Evolutionary conservation across 2,113 vertebrate species (phyloP).

Genomic region (Myodes glareolus): DNA sequence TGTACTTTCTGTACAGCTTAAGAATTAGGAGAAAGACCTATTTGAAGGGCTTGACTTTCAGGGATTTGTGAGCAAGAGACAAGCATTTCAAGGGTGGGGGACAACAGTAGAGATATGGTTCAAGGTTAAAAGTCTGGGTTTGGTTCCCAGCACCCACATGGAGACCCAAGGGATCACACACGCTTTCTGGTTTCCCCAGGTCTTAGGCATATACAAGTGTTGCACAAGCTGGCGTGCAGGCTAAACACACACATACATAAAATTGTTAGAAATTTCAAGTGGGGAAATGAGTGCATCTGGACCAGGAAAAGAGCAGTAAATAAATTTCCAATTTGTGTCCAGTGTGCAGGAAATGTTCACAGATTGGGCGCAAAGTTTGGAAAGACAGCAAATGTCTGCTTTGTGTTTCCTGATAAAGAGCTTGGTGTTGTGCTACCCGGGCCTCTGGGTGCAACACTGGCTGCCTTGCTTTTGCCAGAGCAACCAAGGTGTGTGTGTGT

Average conservation of each 20-base stretch:
- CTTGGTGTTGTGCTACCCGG: not conserved
- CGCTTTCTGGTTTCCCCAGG: not conserved
- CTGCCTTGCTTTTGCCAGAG: not conserved
- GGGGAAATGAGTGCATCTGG: not conserved
- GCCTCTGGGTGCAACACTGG: not conserved
- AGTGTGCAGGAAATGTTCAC: not conserved
- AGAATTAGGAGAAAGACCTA: not conserved
- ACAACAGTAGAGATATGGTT: not conserved
- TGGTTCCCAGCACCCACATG: not conserved
- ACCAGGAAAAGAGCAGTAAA: not conserved
- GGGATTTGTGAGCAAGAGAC: conserved; percentile 5
- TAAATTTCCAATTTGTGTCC: not conserved
- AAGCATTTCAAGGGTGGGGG: not conserved
- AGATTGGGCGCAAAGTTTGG: not conserved
- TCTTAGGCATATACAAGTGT: not conserved
- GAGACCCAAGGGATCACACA: not conserved
- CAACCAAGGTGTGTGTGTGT: not conserved
- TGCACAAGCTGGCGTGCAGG: not conserved
- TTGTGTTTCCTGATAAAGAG: not conserved
- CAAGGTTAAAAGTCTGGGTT: not conserved
- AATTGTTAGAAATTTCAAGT: not conserved
- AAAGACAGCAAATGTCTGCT: not conserved
- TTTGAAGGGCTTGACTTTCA: not conserved
- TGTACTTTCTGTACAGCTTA: not conserved
- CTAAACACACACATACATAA: not conserved